Evolutionary conservation across 2,113 vertebrate genomes (phyloP).

Genomic region (Forbesichthys agassizii): DNA sequence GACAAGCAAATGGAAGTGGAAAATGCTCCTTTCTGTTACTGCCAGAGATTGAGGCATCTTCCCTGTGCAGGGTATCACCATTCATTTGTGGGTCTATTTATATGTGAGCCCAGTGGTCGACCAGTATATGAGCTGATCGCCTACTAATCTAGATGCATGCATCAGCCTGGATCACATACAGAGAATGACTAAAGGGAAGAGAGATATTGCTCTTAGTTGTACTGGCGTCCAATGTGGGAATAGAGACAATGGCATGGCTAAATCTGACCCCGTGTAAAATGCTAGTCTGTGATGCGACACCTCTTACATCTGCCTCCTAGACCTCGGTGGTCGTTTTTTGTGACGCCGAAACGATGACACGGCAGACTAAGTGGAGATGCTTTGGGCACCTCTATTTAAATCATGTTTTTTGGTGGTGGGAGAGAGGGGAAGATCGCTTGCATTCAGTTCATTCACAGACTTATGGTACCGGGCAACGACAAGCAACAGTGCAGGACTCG

Average conservation of each 20-base stretch:
- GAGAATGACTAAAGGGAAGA: background rate
- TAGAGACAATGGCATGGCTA: conserved; percentile 48
- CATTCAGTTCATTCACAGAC: conserved; percentile 46
- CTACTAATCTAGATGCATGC: conserved; percentile 35
- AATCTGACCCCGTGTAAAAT: conserved; percentile 34
- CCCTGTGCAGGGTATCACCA: conserved; percentile 46
- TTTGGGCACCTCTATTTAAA: conserved; percentile 50
- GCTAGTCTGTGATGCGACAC: conserved; percentile 40
- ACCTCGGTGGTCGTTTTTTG: conserved; percentile 25
- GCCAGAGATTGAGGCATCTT: conserved; percentile 21
- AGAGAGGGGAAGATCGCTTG: background rate
- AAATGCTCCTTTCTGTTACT: background rate
- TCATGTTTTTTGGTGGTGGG: background rate
- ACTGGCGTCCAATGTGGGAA: conserved; percentile 21
- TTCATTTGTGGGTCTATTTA: conserved; percentile 62
- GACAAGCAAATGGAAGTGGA: background rate
- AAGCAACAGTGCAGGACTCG: conserved; percentile 40
- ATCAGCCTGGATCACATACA: background rate
- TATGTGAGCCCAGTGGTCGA: conserved; percentile 53
- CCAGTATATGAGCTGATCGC: conserved; percentile 24
- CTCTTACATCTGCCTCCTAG: conserved; percentile 47
- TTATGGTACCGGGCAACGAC: conserved; percentile 42
- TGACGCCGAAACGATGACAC: conserved; percentile 22
- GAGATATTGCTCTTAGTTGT: conserved; percentile 29
- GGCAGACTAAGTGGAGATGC: conserved; percentile 7